Evolutionary conservation across 2,888 invertebrate species (phyloP), one percentile per base, ranked within the genome.

Genomic region (Aromia moschata): DNA sequence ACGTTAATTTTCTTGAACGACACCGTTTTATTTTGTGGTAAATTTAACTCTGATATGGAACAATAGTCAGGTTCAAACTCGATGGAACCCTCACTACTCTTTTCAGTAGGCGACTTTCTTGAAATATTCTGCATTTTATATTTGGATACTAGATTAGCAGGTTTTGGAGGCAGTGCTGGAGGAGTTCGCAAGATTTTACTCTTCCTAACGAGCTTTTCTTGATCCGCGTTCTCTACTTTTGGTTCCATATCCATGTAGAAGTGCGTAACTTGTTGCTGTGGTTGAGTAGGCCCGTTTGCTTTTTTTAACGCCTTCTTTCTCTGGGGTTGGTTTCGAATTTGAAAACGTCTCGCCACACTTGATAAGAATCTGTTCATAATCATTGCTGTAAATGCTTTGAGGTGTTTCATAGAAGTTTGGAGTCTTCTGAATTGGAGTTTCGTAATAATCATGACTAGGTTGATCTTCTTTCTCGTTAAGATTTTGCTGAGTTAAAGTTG

Each of bases 91-190:
- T 74, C 73, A 44, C 60, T 68, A 31, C 68, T 68, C 38, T 69
- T 65, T 14, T 67, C 68, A 15, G 70, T 65, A 40, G 73, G 40
- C 70, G 70, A 59, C 15, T 67, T 67, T 38, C 62, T 65, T 9
- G 63, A 37, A 36, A 64, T 25, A 43, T 55, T 57, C 45, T 67
- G 84, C 72, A 84, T 84, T 84, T 84, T 87, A 83, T 83, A 88
- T 84, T 85, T 89, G 74, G 83, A 88, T 74, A 86, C 83, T 70
- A 90, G 82, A 80, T 90, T 90, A 68, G 89, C 87, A 71, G 92
- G 91, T 81, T 92, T 91, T 41, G 92, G 90, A 60, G 92, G 91
- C 76, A 93, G 80, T 65, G 91, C 89, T 53, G 91, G 90, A 58
- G 91, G 91, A 65, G 85, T 85, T 73, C 89, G 82, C 71, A 86